Conservation (phyloP, 2,888 invertebrate genomes). For the Blastobasis adustella region DNA sequence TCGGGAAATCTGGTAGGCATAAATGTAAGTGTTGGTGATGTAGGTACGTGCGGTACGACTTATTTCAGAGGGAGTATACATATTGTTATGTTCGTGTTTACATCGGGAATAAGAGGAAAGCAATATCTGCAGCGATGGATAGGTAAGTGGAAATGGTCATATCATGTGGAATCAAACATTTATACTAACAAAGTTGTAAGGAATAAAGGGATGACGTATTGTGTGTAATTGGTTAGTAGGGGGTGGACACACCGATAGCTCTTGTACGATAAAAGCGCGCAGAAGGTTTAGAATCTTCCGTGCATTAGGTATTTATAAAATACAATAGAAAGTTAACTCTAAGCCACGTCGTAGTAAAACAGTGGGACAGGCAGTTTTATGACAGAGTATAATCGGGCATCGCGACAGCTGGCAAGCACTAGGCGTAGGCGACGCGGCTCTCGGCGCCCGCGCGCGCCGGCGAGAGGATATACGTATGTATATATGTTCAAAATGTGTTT, state of each 20-base stretch:
- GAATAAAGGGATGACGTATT: slow-evolving; percentile 49
- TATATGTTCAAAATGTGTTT: slow-evolving; percentile 50
- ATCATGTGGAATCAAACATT: slow-evolving; percentile 65
- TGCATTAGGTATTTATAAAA: slow-evolving; percentile 65
- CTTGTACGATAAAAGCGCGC: slow-evolving; percentile 50
- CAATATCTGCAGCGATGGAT: slow-evolving; percentile 54
- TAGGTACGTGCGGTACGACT: not conserved
- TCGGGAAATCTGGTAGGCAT: slow-evolving; percentile 35
- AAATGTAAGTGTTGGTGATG: slow-evolving; percentile 11
- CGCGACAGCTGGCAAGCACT: slow-evolving; percentile 17
- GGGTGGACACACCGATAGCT: slow-evolving; percentile 54
- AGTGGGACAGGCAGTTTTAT: slow-evolving; percentile 39
- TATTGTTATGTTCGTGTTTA: slow-evolving; percentile 29
- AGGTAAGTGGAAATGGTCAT: slow-evolving; percentile 62
- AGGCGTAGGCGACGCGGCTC: slow-evolving; percentile 16
- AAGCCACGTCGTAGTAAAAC: slow-evolving; percentile 43
- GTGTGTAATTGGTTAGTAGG: slow-evolving; percentile 53
- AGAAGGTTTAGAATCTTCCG: slow-evolving; percentile 68
- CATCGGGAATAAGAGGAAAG: slow-evolving; percentile 45
- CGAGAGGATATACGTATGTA: slow-evolving; percentile 24
- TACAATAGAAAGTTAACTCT: slow-evolving; percentile 45
- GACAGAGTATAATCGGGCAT: slow-evolving; percentile 13
- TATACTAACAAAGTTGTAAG: slow-evolving; percentile 54
- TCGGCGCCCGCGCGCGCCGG: slow-evolving; percentile 20
- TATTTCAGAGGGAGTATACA: slow-evolving; percentile 10